Evolutionary conservation across 2,113 vertebrate genomes (phyloP).

Genomic region (Erythrocercus mccallii): DNA sequence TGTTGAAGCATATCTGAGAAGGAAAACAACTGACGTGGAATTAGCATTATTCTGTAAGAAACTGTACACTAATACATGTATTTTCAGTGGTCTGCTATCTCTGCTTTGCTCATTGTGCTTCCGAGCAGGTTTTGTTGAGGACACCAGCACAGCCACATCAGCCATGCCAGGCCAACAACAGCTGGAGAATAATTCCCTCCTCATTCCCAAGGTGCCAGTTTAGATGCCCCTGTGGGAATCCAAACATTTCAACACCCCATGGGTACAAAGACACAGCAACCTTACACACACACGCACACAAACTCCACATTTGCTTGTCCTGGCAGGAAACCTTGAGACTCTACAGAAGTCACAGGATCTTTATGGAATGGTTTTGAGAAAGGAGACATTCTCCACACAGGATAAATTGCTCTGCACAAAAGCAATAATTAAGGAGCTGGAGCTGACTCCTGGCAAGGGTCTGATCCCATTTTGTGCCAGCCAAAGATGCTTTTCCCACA

Average conservation of each 20-base stretch:
- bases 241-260: fast-evolving
- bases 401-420: neutral
- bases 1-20: neutral
- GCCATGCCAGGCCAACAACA: neutral
- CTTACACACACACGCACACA: neutral
- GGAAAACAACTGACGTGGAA: neutral
- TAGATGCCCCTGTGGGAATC: neutral
- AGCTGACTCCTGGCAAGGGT: neutral
- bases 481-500: neutral
- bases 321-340: neutral
- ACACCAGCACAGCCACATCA: neutral
- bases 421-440: neutral
- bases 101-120: neutral
- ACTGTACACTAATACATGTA: fast-evolving
- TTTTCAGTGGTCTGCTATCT: neutral
- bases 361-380: neutral
- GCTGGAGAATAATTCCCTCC: neutral
- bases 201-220: neutral
- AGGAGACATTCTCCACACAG: neutral
- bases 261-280: neutral
- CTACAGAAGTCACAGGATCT: neutral
- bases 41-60: neutral
- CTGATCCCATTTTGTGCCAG: neutral
- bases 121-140: neutral
- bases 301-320: neutral